phyloP scores from a whole-genome alignment of 2,113 vertebrate species.

The Petrocephalus zakoni region DNA sequence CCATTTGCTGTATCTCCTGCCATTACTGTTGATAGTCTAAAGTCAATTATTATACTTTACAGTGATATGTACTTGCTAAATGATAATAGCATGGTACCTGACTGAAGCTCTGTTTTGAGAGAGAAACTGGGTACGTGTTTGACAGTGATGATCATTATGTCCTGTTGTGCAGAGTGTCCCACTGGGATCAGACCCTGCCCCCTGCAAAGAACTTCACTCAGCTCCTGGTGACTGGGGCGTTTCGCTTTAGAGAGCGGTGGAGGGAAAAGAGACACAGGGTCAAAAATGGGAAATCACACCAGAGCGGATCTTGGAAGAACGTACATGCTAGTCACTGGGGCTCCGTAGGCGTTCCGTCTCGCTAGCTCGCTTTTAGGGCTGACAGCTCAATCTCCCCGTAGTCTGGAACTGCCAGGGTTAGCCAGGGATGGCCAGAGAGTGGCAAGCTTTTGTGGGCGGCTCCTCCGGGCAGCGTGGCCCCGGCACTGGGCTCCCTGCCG shows the following conservation, averaged over 20 bases:
- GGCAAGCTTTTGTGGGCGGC: background rate
- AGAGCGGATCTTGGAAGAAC: background rate
- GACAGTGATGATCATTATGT: background rate
- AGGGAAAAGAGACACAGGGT: background rate
- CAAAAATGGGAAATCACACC: background rate
- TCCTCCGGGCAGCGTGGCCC: background rate
- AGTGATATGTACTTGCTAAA: background rate
- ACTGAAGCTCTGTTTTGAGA: background rate
- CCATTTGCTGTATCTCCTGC: background rate
- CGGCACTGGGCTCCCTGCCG: background rate
- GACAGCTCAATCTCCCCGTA: conserved; percentile 13
- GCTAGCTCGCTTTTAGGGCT: background rate
- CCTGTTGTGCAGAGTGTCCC: background rate
- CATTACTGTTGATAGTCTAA: background rate
- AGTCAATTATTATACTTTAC: background rate
- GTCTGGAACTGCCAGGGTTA: background rate
- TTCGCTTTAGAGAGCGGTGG: background rate
- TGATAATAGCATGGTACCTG: background rate
- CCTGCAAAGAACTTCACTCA: background rate
- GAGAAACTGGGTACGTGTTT: background rate
- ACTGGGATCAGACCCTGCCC: background rate
- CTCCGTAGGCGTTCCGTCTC: background rate
- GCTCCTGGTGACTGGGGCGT: background rate
- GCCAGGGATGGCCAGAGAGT: background rate
- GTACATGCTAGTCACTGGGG: background rate